Percentiles rank a stretch among this genome's conserved stretches.
Conservation (phyloP, 2,888 invertebrate genomes). For the Lottia scabra region DNA sequence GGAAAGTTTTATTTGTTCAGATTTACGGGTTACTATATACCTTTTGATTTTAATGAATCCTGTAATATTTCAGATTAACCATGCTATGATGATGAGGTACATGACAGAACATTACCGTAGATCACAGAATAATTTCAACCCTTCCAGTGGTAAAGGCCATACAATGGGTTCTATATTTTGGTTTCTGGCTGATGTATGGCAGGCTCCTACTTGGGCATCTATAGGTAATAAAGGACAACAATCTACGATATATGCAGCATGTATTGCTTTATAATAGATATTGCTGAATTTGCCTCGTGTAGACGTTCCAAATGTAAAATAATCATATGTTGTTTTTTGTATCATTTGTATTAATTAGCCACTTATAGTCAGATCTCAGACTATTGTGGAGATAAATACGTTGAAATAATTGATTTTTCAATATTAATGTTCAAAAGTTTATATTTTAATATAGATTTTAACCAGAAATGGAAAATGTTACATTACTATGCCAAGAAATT, state of each 20-base stretch:
- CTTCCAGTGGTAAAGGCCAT: constrained; percentile 72
- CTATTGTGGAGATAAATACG: background rate
- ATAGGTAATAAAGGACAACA: too few species aligned
- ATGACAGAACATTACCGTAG: constrained; percentile 77
- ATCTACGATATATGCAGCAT: too few species aligned
- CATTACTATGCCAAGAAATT: constrained; percentile 91
- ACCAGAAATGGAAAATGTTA: constrained; percentile 86
- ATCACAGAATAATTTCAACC: constrained; percentile 37
- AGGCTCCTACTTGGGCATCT: constrained; percentile 87
- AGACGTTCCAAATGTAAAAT: too few species aligned
- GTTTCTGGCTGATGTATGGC: constrained; percentile 98
- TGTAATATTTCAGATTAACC: constrained; percentile 71
- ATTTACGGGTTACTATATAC: too few species aligned
- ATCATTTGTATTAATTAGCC: background rate
- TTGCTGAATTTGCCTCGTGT: too few species aligned
- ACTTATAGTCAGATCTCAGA: background rate
- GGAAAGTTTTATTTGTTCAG: too few species aligned
- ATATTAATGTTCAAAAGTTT: background rate
- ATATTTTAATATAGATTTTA: constrained; percentile 74
- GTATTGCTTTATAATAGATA: too few species aligned
- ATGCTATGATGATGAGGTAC: constrained; percentile 87
- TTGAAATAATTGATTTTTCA: background rate
- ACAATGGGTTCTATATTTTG: constrained; percentile 98
- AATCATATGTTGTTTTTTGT: background rate
- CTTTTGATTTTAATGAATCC: too few species aligned